Evolutionary conservation across 2,113 vertebrate species (phyloP).

Genomic region (Junco hyemalis): DNA sequence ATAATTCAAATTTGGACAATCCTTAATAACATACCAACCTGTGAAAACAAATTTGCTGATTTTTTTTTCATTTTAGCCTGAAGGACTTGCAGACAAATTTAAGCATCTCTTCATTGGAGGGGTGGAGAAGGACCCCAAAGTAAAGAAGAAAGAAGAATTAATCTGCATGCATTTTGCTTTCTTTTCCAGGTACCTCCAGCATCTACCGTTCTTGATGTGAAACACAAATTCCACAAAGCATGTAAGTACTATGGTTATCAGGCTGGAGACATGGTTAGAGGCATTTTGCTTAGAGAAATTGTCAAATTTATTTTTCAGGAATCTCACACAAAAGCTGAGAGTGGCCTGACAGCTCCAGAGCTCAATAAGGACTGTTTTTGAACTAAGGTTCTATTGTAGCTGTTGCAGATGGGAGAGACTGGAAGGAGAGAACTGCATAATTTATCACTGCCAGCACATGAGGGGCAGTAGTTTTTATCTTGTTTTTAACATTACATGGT

Average conservation of each 20-base stretch:
- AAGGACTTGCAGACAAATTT: background rate
- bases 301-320: slow-evolving; percentile 35
- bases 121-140: background rate
- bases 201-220: slow-evolving; percentile 78
- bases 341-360: background rate
- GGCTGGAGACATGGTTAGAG: background rate
- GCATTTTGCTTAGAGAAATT: background rate
- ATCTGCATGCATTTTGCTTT: background rate
- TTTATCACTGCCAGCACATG: background rate
- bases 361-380: background rate
- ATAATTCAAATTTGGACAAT: background rate
- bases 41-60: background rate
- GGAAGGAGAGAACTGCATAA: slow-evolving; percentile 1
- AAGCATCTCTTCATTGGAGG: background rate
- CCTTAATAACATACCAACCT: background rate
- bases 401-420: background rate
- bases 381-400: background rate
- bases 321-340: background rate
- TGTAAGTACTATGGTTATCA: slow-evolving; percentile 68
- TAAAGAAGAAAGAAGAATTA: background rate
- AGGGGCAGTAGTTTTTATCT: background rate
- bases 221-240: slow-evolving; percentile 80
- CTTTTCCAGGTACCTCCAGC: slow-evolving; percentile 76
- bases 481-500: background rate
- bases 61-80: background rate